Base-by-base conservation (phyloP, 2,888 invertebrate species). In the Ophion ellenae region DNA sequence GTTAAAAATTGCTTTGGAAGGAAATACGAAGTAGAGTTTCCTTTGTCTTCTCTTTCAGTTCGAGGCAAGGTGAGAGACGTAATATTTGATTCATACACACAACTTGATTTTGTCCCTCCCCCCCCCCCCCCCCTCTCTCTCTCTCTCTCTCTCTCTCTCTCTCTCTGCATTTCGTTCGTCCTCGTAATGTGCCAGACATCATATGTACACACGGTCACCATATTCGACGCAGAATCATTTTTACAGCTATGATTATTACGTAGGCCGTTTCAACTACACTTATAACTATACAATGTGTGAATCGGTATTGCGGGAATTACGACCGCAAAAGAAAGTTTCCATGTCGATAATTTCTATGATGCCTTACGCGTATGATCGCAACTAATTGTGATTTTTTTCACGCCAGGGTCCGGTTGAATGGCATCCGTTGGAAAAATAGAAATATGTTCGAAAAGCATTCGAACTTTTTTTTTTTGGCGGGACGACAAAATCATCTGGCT, bases 231-330 rank as follows among this genome's bases (percentile, higher is more conserved):
- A 59, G 70, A 64, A 84, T 66, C 74, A 84, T 63, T 73, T 83
- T 74, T 69, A 36, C 11, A 61, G 85, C 87, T 90, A 90, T 86
- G 83, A 88, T 87, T 89, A 87, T 87, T 88, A 83, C 83, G 88
- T 89, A 90, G 90, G 90, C 90, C 90, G 90, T 90, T 89, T 88
- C 78, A 87, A 89, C 89, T 89, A 89, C 89, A 88, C 83, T 89
- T 89, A 89, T 70, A 81, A 79, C 59, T 78, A 80, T 11, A 69
- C 53, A 71, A 45, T 45, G 71, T 80, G 47, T 45, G 64, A 57
- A 63, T 53, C 77, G 63, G 45, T 40, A 84, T 63, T 76, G 11
- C 73, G 73, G 57, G 79, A 64, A 81, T 76, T 59, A 59, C 64
- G 14, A 36, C 28, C 9, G 10, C 9, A 82, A 57, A 79, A 59